Base-by-base conservation (phyloP, 2,113 vertebrate genomes). In the Lampris incognitus region DNA sequence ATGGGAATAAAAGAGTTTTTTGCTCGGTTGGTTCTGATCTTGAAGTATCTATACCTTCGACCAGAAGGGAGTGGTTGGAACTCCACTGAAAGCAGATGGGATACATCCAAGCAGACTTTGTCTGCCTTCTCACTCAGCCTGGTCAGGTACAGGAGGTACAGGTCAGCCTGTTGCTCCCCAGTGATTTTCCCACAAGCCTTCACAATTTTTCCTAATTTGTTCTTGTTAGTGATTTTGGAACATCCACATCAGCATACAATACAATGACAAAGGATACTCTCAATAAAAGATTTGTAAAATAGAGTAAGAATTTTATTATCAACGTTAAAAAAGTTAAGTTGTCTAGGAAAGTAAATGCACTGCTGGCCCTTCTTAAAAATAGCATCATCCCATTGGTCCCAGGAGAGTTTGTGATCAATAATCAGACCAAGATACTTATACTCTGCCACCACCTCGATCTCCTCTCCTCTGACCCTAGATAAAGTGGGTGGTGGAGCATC, bases 191-290 rank as follows among this genome's bases (percentile, higher is more conserved):
- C 62, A 64, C 62, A 62, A 40, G 6, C 40, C 39, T 62, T 62
- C 24, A 62, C 59, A 62, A 39, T 62, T 37, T 62, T 7, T 62
- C 59, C 59, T 39, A 62, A 65, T 65, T 58, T 58, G n/a, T 65
- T 65, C 60, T 62, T 62, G 41, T 41, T 11, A 65, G 41, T 48
- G 62, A 65, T 65, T 65, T 65, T 65, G 62, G 62, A 65, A 65
- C 49, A 44, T 65, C 62, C 62, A 48, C 49, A 65, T 44, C 62
- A 65, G 62, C 62, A 65, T 13, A 66, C 44, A 66, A 66, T 37
- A 38, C 64, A 66, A 51, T 66, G 51, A 51, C 46, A 66, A 51
- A 67, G 49, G 24, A 52, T 52, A 11, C 49, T 52, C 37, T 54
- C 65, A 11, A 66, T 51, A 7, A 64, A 64, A 36, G 13, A 64